Evolutionary conservation across 2,888 invertebrate genomes (phyloP).

Genomic region (Argyresthia goedartella): DNA sequence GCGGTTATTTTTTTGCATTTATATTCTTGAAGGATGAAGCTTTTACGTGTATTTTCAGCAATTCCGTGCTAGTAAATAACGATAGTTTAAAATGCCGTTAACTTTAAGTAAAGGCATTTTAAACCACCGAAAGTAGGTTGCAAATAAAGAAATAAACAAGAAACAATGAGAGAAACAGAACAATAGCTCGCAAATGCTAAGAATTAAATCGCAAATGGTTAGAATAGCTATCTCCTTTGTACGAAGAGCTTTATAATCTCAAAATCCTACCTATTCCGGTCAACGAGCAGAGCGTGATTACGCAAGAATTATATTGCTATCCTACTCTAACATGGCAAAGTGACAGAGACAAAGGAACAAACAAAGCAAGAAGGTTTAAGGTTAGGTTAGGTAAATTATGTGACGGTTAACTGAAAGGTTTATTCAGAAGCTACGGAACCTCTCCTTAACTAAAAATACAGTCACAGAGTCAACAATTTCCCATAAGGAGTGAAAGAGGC

Average conservation of each 20-base stretch:
- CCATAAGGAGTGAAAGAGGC: no score
- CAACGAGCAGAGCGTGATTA: not conserved
- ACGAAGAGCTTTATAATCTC: not conserved
- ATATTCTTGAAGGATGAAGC: no score
- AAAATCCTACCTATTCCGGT: slow-evolving; percentile 4
- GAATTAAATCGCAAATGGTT: not conserved
- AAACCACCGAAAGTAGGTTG: not conserved
- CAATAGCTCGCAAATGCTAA: no score
- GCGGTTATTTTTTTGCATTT: no score
- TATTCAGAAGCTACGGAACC: not conserved
- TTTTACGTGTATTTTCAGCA: no score
- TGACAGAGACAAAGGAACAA: not conserved
- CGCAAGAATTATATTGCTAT: not conserved
- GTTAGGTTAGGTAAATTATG: not conserved
- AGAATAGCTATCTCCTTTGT: not conserved
- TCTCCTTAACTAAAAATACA: not conserved
- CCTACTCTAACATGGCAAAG: not conserved
- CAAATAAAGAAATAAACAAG: no score
- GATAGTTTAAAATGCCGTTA: no score
- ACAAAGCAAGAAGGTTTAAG: not conserved
- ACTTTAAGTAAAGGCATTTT: no score
- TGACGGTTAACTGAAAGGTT: not conserved
- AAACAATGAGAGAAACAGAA: no score
- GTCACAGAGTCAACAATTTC: no score
- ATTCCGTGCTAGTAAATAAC: no score